Conservation (phyloP, 2,797 vertebrate genomes). For the Alca torda region DNA sequence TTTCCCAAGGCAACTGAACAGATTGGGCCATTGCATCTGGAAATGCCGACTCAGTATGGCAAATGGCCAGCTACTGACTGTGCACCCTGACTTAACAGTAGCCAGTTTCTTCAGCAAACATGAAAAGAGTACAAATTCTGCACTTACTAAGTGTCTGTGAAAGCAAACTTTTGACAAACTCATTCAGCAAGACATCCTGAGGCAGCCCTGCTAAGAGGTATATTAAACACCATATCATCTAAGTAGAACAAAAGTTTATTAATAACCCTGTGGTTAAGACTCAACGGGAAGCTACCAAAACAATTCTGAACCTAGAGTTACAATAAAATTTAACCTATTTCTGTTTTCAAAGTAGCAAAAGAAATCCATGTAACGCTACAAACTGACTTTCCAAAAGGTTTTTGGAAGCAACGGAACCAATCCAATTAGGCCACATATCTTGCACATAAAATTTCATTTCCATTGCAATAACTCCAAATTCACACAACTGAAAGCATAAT, state of each 20-base stretch:
- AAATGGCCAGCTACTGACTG: conserved; percentile 35
- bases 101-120: conserved; percentile 3
- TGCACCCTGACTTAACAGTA: not conserved
- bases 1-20: conserved; percentile 1
- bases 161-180: not conserved
- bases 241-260: not conserved
- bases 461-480: not conserved
- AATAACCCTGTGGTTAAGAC: not conserved
- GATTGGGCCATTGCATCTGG: not conserved
- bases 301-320: not conserved
- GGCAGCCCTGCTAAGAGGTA: not conserved
- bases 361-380: not conserved
- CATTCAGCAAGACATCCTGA: not conserved
- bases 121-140: not conserved
- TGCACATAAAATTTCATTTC: not conserved
- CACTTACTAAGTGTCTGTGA: not conserved
- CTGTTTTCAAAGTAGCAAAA: not conserved
- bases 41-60: conserved; percentile 50
- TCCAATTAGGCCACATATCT: not conserved
- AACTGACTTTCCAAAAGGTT: not conserved
- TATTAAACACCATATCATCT: not conserved
- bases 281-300: not conserved
- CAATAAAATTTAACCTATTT: not conserved
- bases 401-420: not conserved
- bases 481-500: not conserved